Conservation (phyloP, 2,797 vertebrate species). For the Thripadectes ignobilis region DNA sequence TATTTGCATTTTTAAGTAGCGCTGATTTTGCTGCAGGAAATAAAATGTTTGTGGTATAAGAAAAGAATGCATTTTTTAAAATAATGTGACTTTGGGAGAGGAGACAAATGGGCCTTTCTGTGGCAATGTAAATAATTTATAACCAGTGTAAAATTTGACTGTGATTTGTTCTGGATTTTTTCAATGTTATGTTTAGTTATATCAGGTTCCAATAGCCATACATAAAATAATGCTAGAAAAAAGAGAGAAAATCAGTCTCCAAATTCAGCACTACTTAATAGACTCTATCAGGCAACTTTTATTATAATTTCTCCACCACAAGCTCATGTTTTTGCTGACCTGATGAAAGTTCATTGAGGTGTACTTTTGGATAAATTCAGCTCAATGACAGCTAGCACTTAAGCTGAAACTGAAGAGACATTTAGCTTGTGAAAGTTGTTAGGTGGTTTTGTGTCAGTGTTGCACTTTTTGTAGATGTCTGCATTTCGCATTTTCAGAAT, state of each 20-base stretch:
- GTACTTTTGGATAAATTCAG: neutral
- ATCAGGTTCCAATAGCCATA: neutral
- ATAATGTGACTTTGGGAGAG: neutral
- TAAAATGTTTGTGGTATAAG: neutral
- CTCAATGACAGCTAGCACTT: neutral
- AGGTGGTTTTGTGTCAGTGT: neutral
- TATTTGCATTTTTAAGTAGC: neutral
- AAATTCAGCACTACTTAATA: neutral
- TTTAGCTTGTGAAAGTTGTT: neutral
- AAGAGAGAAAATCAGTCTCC: neutral
- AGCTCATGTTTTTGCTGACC: neutral
- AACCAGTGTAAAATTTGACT: neutral
- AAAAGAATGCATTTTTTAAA: neutral
- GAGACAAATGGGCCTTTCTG: neutral
- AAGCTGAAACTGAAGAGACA: neutral
- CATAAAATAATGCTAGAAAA: neutral
- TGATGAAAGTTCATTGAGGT: neutral
- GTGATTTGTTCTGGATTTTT: neutral
- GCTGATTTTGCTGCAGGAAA: neutral
- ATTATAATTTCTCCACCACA: neutral
- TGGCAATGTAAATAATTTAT: neutral
- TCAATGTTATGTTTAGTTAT: neutral
- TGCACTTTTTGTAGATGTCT: neutral
- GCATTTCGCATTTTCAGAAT: neutral
- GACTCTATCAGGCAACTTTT: neutral